Conservation (phyloP, 1,140 invertebrate genomes). For the Drosophila pandora region DNA sequence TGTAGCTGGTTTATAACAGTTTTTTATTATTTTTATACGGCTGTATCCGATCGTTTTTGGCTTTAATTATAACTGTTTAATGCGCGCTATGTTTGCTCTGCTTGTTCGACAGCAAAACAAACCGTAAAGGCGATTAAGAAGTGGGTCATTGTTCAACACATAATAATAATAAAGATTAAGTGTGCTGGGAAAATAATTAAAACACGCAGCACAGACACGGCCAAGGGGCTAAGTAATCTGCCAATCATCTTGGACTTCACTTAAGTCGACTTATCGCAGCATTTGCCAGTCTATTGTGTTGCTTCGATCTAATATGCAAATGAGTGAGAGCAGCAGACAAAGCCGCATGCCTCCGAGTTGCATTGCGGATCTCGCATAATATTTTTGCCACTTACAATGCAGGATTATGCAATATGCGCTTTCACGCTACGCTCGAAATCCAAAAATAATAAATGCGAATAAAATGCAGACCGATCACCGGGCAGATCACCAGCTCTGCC, state of each 20-base stretch:
- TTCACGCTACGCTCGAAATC: slow-evolving; percentile 72
- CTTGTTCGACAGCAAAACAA: slow-evolving; percentile 22
- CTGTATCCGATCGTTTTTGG: slow-evolving; percentile 20
- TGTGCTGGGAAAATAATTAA: slow-evolving; percentile 36
- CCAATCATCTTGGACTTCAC: slow-evolving; percentile 8
- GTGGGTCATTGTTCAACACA: slow-evolving; percentile 60
- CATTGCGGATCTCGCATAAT: slow-evolving; percentile 48
- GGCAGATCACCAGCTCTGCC: not conserved
- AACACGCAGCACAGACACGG: slow-evolving; percentile 4
- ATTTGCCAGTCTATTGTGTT: not conserved
- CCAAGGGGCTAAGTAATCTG: slow-evolving; percentile 13
- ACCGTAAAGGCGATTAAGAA: slow-evolving; percentile 33
- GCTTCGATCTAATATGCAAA: slow-evolving; percentile 25
- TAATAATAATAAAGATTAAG: slow-evolving; percentile 5
- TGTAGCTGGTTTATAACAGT: slow-evolving; percentile 68
- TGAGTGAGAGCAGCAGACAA: slow-evolving; percentile 13
- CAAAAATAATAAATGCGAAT: slow-evolving; percentile 53
- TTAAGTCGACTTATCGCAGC: not conserved
- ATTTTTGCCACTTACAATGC: slow-evolving; percentile 65
- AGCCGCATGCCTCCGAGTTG: slow-evolving; percentile 1
- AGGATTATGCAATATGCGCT: slow-evolving; percentile 57
- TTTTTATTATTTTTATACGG: slow-evolving; percentile 44
- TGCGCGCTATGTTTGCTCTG: slow-evolving; percentile 17
- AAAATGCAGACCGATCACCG: slow-evolving; percentile 36
- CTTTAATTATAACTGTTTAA: slow-evolving; percentile 69